Evolutionary conservation across 2,797 vertebrate genomes (phyloP), one percentile per base, ranked within the genome.

Genomic region (Pipistrellus pipistrellus): DNA sequence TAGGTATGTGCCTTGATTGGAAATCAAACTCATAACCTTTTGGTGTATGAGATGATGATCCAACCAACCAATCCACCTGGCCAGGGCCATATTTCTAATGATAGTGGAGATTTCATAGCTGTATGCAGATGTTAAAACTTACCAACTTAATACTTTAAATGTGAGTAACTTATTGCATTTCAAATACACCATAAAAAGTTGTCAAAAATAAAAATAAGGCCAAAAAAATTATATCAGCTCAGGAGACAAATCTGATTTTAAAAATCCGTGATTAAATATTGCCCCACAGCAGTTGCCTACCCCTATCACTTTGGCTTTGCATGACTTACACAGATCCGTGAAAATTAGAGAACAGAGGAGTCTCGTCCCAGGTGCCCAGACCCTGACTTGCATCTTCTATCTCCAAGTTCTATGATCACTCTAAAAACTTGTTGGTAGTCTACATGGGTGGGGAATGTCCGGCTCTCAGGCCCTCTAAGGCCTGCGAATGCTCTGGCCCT

Each of bases 201-300:
- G 13, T 69, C 44, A 64, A 90, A 93, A 91, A 68, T 32, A 41
- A 92, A 91, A 88, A 75, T 20, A 77, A 66, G 21, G 27, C 13
- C 32, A 88, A 90, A 72, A 73, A 62, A 15, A 64, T 51, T 46
- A 59, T 72, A 10, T 44, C 51, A 38, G 6, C 18, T 46, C 77
- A 59, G 23, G 35, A 66, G 64, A 44, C 5, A n/a, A 88, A 55
- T 71, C 17, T 59, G 41, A 76, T 27, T 48, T 13, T 17, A 68
- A 91, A 53, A 15, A 51, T 68, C 11, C 59, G 3, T 21, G 13
- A 86, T 51, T 51, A 51, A 76, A 32, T 76, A 32, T 76, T 53
- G 62, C 48, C n/a, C 71, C 21, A 81, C 57, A 78, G 21, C 17
- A 46, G 8, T 68, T 32, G 53, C 11, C 41, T 41, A 2, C 15